These are phyloP conservation scores for Drosophila leontia DNA, from an alignment of 1,140 invertebrate species.

Conservation along the genomic window DNA sequence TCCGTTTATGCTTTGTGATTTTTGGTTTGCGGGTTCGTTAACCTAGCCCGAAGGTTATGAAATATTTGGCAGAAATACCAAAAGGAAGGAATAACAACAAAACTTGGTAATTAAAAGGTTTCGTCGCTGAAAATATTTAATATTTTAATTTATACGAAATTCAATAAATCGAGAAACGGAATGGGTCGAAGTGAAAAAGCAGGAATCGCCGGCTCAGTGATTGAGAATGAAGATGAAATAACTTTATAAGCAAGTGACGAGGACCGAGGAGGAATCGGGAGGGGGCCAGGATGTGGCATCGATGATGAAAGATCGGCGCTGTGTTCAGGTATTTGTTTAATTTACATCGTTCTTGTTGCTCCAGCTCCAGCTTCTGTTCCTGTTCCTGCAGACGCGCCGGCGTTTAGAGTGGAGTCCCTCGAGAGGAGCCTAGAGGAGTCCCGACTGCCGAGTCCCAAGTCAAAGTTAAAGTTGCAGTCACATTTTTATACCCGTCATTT, in stretches of 20 bases:
- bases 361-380: constrained; percentile 24
- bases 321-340: constrained; percentile 73
- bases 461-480: constrained; percentile 29
- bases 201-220: constrained; percentile 59
- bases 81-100: constrained; percentile 17
- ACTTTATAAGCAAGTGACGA: constrained; percentile 58
- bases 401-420: constrained; percentile 59
- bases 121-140: constrained; percentile 75
- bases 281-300: constrained; percentile 29
- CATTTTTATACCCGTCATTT: constrained; percentile 46
- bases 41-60: constrained; percentile 46
- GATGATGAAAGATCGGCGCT: constrained; percentile 81
- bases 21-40: constrained; percentile 49
- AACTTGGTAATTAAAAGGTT: constrained; percentile 73
- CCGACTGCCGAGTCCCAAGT: neutral
- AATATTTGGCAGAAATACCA: constrained; percentile 54
- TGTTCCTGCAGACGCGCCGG: constrained; percentile 70
- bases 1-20: neutral
- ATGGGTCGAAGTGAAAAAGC: constrained; percentile 29
- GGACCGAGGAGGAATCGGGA: neutral
- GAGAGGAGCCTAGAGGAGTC: constrained; percentile 30
- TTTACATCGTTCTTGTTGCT: constrained; percentile 71
- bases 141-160: constrained; percentile 84
- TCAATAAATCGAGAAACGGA: constrained; percentile 73
- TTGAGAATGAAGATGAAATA: constrained; percentile 65